phyloP scores from a whole-genome alignment of 2,888 invertebrate genomes.

The Ischnus inquisitorius region DNA sequence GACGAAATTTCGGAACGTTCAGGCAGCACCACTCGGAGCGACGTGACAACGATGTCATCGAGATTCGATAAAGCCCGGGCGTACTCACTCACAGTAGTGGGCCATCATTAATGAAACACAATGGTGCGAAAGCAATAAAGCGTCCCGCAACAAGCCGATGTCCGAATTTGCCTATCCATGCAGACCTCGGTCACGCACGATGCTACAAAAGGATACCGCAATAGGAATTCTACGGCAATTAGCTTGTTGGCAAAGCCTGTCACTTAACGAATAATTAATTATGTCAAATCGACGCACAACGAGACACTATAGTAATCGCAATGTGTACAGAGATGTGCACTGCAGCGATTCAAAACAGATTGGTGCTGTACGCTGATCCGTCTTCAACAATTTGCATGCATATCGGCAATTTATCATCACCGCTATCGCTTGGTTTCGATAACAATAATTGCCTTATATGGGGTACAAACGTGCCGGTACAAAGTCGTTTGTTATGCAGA shows the following conservation, averaged over 20 bases:
- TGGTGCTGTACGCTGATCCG: neutral
- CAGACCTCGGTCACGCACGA: neutral
- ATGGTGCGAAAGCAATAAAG: neutral
- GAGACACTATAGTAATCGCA: neutral
- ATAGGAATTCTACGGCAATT: neutral
- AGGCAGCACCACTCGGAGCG: neutral
- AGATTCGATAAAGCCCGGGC: neutral
- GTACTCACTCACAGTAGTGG: neutral
- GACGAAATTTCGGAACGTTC: neutral
- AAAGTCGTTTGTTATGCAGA: neutral
- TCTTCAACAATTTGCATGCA: neutral
- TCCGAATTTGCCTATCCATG: neutral
- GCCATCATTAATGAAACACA: neutral
- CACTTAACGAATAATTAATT: constrained; percentile 20
- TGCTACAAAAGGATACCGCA: neutral
- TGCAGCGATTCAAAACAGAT: neutral
- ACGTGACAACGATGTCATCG: constrained; percentile 9
- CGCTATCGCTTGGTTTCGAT: neutral
- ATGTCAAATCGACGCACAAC: neutral
- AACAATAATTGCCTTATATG: constrained; percentile 5
- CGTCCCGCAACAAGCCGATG: neutral
- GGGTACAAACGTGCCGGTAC: neutral
- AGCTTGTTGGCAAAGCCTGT: neutral
- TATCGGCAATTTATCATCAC: neutral
- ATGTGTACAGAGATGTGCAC: neutral